These are phyloP conservation scores for Benitochromis conjunctus DNA, from an alignment of 2,113 vertebrate species.

Conservation along the genomic window DNA sequence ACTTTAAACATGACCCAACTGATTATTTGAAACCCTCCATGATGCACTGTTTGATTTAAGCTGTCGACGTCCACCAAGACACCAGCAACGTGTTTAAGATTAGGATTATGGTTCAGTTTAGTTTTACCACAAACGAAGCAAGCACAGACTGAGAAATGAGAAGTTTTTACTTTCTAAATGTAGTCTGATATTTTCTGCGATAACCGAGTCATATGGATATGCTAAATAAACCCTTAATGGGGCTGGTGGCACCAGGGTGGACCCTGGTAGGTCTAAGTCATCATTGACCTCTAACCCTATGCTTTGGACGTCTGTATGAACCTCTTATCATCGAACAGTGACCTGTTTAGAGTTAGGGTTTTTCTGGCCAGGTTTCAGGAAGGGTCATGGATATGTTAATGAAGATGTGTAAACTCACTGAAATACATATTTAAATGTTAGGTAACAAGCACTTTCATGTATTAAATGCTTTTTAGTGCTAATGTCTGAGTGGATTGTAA, in stretches of 20 bases:
- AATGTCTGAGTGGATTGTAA: accelerated
- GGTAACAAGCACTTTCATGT: neutral
- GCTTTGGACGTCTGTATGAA: too few species aligned
- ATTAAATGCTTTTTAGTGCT: neutral
- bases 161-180: neutral
- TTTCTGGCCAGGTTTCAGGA: neutral
- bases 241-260: neutral
- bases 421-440: neutral
- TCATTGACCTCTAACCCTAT: neutral
- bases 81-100: neutral
- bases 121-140: too few species aligned
- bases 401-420: neutral
- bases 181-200: neutral
- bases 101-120: too few species aligned
- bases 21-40: neutral
- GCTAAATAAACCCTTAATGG: neutral
- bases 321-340: too few species aligned
- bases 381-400: neutral
- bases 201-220: neutral
- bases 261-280: neutral
- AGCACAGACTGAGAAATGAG: neutral
- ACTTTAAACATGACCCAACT: neutral
- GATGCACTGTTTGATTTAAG: too few species aligned
- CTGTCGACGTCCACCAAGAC: too few species aligned
- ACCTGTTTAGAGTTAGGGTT: too few species aligned